These are phyloP conservation scores for Danaus chrysippus DNA, from an alignment of 2,888 invertebrate species.

Conservation along the genomic window DNA sequence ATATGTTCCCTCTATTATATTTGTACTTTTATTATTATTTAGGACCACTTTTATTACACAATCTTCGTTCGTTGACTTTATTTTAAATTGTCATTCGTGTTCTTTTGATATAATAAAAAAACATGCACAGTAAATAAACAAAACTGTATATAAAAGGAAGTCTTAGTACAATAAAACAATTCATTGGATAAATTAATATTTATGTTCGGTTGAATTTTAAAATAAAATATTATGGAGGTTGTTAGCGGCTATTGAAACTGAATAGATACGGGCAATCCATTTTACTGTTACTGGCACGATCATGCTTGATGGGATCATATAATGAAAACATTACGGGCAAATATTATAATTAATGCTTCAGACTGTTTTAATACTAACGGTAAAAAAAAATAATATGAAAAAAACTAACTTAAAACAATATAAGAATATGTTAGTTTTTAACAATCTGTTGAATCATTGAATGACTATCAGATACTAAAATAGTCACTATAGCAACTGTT, in stretches of 20 bases:
- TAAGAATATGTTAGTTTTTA: too few species aligned
- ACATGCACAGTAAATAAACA: constrained; percentile 41
- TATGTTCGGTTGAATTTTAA: constrained; percentile 10
- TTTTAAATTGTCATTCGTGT: constrained; percentile 40
- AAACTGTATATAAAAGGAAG: constrained; percentile 26
- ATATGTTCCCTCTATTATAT: constrained; percentile 19
- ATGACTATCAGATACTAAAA: too few species aligned
- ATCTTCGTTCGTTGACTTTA: constrained; percentile 34
- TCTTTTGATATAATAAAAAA: constrained; percentile 49
- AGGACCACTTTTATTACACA: constrained; percentile 57
- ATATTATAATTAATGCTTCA: too few species aligned
- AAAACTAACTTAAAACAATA: too few species aligned
- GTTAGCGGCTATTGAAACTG: constrained; percentile 26
- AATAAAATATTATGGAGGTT: constrained; percentile 29
- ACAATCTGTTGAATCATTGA: too few species aligned
- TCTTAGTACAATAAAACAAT: constrained; percentile 26
- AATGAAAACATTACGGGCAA: background rate
- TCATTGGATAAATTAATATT: constrained; percentile 28
- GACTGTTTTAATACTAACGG: too few species aligned
- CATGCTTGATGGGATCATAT: background rate
- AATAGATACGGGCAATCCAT: constrained; percentile 4
- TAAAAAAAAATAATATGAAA: too few species aligned
- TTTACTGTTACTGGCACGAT: background rate
- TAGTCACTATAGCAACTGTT: too few species aligned
- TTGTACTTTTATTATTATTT: constrained; percentile 45